Evolutionary conservation across 2,797 vertebrate species (phyloP).

Genomic region (Periophthalmus magnuspinnatus): DNA sequence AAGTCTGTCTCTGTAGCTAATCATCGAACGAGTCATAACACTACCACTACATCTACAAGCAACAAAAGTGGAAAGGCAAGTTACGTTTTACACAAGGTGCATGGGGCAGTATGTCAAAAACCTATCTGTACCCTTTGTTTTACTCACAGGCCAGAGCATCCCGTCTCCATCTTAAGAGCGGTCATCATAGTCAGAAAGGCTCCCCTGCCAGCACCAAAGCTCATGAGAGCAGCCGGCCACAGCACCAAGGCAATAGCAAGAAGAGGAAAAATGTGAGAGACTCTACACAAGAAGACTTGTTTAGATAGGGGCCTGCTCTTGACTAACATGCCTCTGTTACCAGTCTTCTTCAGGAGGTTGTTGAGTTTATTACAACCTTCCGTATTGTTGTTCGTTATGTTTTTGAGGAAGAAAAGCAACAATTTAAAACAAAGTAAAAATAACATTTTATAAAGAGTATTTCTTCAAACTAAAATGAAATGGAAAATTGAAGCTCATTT

Average conservation of each 20-base stretch:
- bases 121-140: constrained; percentile 5
- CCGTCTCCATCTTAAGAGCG: constrained; percentile 86
- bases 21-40: constrained; percentile 80
- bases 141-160: constrained; percentile 83
- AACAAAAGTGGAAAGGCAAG: constrained; percentile 92
- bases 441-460: constrained; percentile 49
- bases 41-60: constrained; percentile 80
- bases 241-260: constrained; percentile 89
- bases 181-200: constrained; percentile 85
- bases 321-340: constrained; percentile 61
- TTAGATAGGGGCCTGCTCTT: constrained; percentile 85
- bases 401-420: constrained; percentile 56
- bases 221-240: constrained; percentile 79
- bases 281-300: constrained; percentile 86
- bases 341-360: constrained; percentile 62
- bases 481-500: constrained; percentile 61
- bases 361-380: constrained; percentile 59
- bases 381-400: constrained; percentile 43
- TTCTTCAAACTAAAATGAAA: constrained; percentile 66
- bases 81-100: background rate
- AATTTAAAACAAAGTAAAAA: constrained; percentile 61
- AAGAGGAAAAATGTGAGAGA: constrained; percentile 96
- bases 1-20: constrained; percentile 72
- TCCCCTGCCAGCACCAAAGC: constrained; percentile 85
- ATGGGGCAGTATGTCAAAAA: background rate